Base-by-base conservation (phyloP, 2,888 invertebrate species). In the Catocala sponsa region DNA sequence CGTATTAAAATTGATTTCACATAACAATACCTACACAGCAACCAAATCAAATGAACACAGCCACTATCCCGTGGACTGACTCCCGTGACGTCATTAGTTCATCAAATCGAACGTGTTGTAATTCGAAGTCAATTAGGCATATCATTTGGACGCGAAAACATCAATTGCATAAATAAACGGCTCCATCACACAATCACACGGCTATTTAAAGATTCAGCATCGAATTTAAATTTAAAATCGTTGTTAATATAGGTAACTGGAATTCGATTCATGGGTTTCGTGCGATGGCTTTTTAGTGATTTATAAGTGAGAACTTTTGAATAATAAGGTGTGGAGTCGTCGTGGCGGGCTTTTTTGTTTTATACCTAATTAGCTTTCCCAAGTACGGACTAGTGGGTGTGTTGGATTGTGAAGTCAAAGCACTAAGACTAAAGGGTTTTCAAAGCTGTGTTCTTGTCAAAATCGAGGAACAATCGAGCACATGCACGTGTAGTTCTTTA, bases 151-250 rank as follows among this genome's bases (percentile, higher is more conserved):
- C 76, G 80, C 78, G 83, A 83, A 86, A 86, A 88, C 84, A 80
- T 81, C 82, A 86, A 82, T 84, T 89, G 89, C 88, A 90, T 90
- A 89, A 90, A 89, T 89, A 88, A 88, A 83, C 72, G 65, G 62
- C 75, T 82, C 79, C 83, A 88, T 86, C 84, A 82, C 82, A 72
- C 73, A 51, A 88, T 86, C 84, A 82, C 82, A 71, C 73, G 49
- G 67, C 78, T 87, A 80, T 87, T 90, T 85, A 87, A 86, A 81
- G 79, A 90, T 90, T 88, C 89, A 90, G 79, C 76, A 82, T 86
- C 86, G 84, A 83, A 87, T 90, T 89, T 87, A 87, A 87, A 89
- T 79, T 84, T 86, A 85, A 86, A 89, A 88, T 88, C 84, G 86
- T 72, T 75, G 78, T 75, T 78, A 71, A 73, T 73, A 78, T 63